These are phyloP conservation scores for Acrocephalus scirpaceus DNA, from an alignment of 2,797 vertebrate genomes.

Conservation along the genomic window DNA sequence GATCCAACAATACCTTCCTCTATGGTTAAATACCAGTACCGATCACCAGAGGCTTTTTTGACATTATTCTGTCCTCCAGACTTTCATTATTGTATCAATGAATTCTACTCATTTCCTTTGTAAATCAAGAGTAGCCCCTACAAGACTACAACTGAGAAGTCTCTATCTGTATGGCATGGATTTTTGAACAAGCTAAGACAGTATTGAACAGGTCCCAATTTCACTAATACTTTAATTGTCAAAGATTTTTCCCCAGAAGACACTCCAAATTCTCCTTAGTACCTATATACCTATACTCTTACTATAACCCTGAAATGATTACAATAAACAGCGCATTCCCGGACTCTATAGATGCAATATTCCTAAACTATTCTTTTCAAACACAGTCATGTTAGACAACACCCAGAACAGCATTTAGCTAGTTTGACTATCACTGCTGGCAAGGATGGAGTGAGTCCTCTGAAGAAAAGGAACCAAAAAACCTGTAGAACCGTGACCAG, in stretches of 20 bases:
- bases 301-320: neutral
- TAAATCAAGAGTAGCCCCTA: neutral
- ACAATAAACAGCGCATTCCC: neutral
- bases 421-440: neutral
- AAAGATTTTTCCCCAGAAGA: neutral
- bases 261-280: neutral
- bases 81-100: neutral
- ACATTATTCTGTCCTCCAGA: neutral
- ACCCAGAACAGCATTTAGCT: neutral
- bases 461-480: neutral
- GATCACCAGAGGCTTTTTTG: neutral
- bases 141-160: neutral
- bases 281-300: neutral
- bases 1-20: neutral
- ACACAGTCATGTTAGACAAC: fast-evolving
- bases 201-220: neutral
- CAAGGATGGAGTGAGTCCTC: neutral
- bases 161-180: neutral
- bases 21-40: neutral
- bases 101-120: neutral
- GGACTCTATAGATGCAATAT: neutral
- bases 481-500: neutral
- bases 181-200: neutral
- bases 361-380: neutral
- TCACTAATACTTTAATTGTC: neutral